These are phyloP conservation scores for Cottus gobio DNA, from an alignment of 2,113 vertebrate species.

Conservation along the genomic window DNA sequence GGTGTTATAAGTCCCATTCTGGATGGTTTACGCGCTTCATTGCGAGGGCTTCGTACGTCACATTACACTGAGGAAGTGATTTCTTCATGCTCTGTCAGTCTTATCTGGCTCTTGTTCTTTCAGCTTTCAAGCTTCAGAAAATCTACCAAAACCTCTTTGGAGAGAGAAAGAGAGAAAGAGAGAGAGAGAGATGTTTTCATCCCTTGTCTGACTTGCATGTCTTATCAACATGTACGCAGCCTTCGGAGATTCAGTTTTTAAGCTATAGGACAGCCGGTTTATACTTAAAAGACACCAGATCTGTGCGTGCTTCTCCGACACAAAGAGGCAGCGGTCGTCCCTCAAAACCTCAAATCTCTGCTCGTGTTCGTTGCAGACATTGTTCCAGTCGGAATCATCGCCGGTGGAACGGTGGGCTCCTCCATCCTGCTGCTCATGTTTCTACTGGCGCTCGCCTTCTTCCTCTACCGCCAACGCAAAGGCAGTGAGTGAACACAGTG, in stretches of 20 bases:
- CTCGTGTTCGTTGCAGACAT: conserved; percentile 84
- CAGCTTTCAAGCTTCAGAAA: conserved; percentile 51
- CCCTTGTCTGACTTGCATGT: conserved; percentile 41
- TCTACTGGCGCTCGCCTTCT: conserved; percentile 86
- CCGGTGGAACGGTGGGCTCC: conserved; percentile 87
- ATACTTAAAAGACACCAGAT: conserved; percentile 25
- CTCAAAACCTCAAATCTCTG: conserved; percentile 47
- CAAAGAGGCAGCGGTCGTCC: conserved; percentile 58
- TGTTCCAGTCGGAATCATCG: conserved; percentile 91
- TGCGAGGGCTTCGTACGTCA: conserved; percentile 23
- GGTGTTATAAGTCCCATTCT: conserved; percentile 14
- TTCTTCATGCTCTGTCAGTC: conserved; percentile 53
- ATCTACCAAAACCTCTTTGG: conserved; percentile 51
- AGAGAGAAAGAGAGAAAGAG: conserved; percentile 17
- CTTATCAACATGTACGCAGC: conserved; percentile 55
- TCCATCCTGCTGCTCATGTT: conserved; percentile 88
- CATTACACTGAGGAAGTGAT: conserved; percentile 51
- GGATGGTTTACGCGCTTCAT: conserved; percentile 42
- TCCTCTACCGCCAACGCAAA: conserved; percentile 95
- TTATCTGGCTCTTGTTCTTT: conserved; percentile 53
- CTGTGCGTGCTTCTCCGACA: conserved; percentile 42
- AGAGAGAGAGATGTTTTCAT: conserved; percentile 9
- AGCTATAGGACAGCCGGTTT: conserved; percentile 51
- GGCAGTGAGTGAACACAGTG: conserved; percentile 90
- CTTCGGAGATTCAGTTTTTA: conserved; percentile 44